phyloP scores from a whole-genome alignment of 2,113 vertebrate genomes.

The Poeciliopsis prolifica region DNA sequence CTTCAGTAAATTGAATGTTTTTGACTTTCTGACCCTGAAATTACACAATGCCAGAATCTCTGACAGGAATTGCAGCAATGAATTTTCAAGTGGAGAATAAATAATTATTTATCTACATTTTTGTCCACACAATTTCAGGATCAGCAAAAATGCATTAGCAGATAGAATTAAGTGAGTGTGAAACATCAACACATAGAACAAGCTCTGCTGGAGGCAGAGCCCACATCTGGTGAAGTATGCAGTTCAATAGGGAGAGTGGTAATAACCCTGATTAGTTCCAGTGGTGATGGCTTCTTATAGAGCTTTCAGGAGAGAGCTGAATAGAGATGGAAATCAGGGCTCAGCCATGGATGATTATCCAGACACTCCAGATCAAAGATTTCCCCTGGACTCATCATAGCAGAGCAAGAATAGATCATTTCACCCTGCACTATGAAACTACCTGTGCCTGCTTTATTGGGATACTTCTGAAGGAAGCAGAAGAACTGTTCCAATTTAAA shows the following conservation, averaged over 20 bases:
- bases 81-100: neutral
- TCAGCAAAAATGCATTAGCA: slow-evolving; percentile 6
- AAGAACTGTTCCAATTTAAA: slow-evolving; percentile 4
- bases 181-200: slow-evolving; percentile 20
- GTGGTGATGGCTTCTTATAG: slow-evolving; percentile 56
- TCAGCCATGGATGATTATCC: slow-evolving; percentile 77
- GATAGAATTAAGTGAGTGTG: slow-evolving; percentile 5
- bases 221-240: slow-evolving; percentile 65
- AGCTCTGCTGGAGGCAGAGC: neutral
- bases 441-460: slow-evolving; percentile 42
- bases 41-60: too few species aligned
- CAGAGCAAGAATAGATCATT: slow-evolving; percentile 67
- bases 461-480: slow-evolving; percentile 3
- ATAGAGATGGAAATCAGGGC: slow-evolving; percentile 73
- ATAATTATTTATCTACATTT: neutral
- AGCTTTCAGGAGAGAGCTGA: slow-evolving; percentile 67
- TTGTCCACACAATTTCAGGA: neutral
- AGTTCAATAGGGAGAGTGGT: slow-evolving; percentile 47
- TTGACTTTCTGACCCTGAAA: too few species aligned
- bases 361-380: slow-evolving; percentile 78
- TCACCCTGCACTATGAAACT: slow-evolving; percentile 35
- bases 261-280: slow-evolving; percentile 75
- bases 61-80: neutral
- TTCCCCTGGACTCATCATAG: slow-evolving; percentile 64
- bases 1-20: too few species aligned